phyloP scores from a whole-genome alignment of 2,797 vertebrate genomes.

The Erethizon dorsatum region DNA sequence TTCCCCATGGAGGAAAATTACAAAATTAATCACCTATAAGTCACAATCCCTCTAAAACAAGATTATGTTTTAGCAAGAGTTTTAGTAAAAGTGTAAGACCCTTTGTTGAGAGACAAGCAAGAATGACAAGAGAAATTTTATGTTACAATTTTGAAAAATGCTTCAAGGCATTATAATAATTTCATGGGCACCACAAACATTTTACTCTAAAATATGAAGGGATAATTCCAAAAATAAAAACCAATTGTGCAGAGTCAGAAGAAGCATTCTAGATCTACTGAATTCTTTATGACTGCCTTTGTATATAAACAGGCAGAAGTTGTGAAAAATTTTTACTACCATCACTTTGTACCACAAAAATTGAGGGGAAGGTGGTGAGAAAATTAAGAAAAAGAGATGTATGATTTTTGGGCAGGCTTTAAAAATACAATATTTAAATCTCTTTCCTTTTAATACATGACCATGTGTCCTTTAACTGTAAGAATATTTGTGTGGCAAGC shows the following conservation, averaged over 20 bases:
- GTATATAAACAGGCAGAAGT: background rate
- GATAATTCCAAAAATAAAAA: conserved; percentile 39
- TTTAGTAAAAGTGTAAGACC: background rate
- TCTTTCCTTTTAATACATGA: conserved; percentile 39
- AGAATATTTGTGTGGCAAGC: conserved; percentile 16
- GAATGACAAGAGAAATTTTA: conserved; percentile 4
- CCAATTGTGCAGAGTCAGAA: background rate
- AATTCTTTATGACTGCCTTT: conserved; percentile 37
- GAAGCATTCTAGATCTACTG: background rate
- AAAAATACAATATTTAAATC: conserved; percentile 20
- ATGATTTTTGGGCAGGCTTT: conserved; percentile 16
- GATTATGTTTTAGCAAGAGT: conserved; percentile 22
- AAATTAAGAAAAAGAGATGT: conserved; percentile 12
- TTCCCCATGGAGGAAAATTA: conserved; percentile 59
- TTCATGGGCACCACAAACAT: conserved; percentile 44
- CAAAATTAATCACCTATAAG: conserved; percentile 48
- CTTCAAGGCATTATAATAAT: conserved; percentile 41
- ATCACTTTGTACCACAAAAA: conserved; percentile 24
- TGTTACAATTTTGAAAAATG: conserved; percentile 36
- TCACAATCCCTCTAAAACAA: conserved; percentile 9
- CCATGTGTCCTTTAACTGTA: background rate
- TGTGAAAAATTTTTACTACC: background rate
- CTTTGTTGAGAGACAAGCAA: background rate
- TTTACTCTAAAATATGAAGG: conserved; percentile 11
- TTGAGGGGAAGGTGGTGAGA: background rate